Evolutionary conservation across 1,140 invertebrate genomes (phyloP).

Genomic region (Andrena cerasifolii): DNA sequence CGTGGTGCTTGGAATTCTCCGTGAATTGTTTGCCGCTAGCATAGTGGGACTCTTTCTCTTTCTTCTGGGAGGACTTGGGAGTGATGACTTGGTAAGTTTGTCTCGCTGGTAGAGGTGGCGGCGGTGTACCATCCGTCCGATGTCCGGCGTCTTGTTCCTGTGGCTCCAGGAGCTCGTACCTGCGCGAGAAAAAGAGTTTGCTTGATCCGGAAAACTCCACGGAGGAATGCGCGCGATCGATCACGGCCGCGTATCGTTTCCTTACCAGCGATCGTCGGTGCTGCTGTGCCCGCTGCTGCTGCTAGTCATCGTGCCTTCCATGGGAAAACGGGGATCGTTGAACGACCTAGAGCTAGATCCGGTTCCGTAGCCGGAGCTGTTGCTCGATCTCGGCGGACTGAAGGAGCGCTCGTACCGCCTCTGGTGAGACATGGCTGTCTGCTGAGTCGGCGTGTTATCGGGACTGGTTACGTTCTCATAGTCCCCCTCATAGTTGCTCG

Average conservation of each 20-base stretch:
- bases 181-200: conserved; percentile 38
- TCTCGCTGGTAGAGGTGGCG: conserved; percentile 83
- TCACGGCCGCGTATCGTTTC: conserved; percentile 33
- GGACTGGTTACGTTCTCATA: conserved; percentile 87
- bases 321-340: conserved; percentile 83
- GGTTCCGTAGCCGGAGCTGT: conserved; percentile 93
- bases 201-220: not conserved
- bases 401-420: conserved; percentile 88
- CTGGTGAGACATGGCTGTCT: conserved; percentile 82
- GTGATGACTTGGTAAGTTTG: conserved; percentile 73
- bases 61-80: conserved; percentile 68
- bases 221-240: not conserved
- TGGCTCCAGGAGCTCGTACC: conserved; percentile 83
- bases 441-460: conserved; percentile 83
- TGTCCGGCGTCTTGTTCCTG: conserved; percentile 75
- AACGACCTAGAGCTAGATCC: conserved; percentile 89
- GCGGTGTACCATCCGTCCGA: conserved; percentile 78
- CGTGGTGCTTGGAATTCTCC: conserved; percentile 71
- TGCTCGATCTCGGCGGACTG: conserved; percentile 91
- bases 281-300: conserved; percentile 86
- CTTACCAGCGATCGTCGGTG: conserved; percentile 86
- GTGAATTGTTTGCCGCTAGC: conserved; percentile 66
- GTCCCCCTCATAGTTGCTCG: conserved; percentile 86
- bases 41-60: conserved; percentile 77
- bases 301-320: conserved; percentile 85